phyloP scores from a whole-genome alignment of 2,888 invertebrate species.

The Melangyna quadrimaculata region DNA sequence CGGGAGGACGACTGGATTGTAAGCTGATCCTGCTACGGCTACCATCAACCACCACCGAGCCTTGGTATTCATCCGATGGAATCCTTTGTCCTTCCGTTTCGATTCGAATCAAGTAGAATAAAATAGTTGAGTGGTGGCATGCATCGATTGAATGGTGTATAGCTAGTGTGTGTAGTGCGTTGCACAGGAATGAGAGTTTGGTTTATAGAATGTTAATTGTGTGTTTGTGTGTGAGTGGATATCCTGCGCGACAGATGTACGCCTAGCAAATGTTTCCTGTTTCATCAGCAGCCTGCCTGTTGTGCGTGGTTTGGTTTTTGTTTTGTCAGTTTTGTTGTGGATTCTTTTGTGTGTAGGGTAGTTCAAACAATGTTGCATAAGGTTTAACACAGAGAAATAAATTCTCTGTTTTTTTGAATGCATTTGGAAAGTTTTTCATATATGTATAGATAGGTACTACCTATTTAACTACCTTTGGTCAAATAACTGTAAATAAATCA shows the following conservation, averaged over 20 bases:
- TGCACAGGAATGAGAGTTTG: conserved; percentile 44
- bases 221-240: conserved; percentile 28
- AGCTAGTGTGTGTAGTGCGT: conserved; percentile 29
- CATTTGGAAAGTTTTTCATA: too few species aligned
- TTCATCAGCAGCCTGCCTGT: conserved; percentile 37
- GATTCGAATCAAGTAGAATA: conserved; percentile 63
- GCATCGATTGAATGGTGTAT: conserved; percentile 25
- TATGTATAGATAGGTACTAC: too few species aligned
- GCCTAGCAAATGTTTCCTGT: conserved; percentile 53
- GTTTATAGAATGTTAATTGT: background rate
- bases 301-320: conserved; percentile 10
- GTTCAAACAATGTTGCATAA: background rate
- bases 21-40: background rate
- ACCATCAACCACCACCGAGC: conserved; percentile 19
- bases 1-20: conserved; percentile 40
- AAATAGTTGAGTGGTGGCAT: conserved; percentile 57
- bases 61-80: conserved; percentile 56
- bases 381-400: background rate
- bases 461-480: too few species aligned
- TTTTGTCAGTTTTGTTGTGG: background rate
- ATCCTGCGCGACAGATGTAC: conserved; percentile 65
- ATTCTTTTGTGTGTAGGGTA: background rate
- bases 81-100: conserved; percentile 63
- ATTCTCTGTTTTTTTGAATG: too few species aligned
- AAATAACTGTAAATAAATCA: too few species aligned